These are phyloP conservation scores for Eretmochelys imbricata DNA, from an alignment of 2,113 vertebrate genomes.

Conservation along the genomic window DNA sequence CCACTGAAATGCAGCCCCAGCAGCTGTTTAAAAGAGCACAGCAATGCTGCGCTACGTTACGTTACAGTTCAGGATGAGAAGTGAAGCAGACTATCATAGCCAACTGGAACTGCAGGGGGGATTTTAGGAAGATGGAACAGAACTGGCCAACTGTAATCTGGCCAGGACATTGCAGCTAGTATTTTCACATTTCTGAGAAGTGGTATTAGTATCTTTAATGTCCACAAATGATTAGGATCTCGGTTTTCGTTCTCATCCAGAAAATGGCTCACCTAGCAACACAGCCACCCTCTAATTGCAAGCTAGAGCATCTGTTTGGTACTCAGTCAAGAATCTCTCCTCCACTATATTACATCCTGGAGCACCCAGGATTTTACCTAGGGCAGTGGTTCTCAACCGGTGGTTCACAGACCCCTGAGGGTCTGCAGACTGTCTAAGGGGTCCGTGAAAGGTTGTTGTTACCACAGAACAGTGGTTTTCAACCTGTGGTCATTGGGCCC, in stretches of 20 bases:
- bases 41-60: neutral
- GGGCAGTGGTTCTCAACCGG: too few relatives aligned
- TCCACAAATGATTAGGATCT: neutral
- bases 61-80: neutral
- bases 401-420: too few relatives aligned
- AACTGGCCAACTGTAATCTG: fast-evolving
- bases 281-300: neutral
- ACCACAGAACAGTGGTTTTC: too few relatives aligned
- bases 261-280: neutral
- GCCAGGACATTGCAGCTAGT: neutral
- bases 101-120: neutral
- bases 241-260: neutral
- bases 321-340: neutral
- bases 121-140: neutral
- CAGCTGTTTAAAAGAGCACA: neutral
- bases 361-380: fast-evolving
- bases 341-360: neutral
- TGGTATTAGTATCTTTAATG: neutral
- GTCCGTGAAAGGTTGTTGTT: too few relatives aligned
- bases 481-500: too few relatives aligned
- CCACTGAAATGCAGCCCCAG: fast-evolving
- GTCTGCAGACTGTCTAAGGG: too few relatives aligned
- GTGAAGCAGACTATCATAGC: neutral
- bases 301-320: neutral
- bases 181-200: neutral